Conservation (phyloP, 53 echinoderm and acorn worm species). For the Luidia sarsii region DNA sequence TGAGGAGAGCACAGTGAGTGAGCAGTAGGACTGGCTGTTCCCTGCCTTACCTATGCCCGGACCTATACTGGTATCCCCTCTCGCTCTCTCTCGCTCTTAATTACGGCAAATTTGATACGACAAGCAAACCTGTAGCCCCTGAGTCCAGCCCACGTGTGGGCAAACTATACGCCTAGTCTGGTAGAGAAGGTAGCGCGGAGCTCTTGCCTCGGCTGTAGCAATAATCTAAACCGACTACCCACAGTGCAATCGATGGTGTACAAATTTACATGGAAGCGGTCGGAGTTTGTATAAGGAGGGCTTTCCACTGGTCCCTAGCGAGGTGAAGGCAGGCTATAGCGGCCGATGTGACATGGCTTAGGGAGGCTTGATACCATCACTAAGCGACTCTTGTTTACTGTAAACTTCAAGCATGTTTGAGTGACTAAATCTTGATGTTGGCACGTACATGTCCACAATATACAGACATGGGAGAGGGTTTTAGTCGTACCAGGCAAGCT, state of each 20-base stretch:
- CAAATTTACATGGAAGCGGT: conserved; percentile 24
- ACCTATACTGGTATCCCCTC: background rate
- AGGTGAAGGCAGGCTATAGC: background rate
- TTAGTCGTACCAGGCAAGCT: too few species aligned
- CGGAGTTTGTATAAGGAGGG: conserved; percentile 32
- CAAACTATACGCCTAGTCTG: too few species aligned
- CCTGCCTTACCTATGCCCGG: background rate
- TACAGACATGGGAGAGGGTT: background rate
- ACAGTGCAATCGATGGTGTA: conserved; percentile 40
- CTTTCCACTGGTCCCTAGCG: too few species aligned
- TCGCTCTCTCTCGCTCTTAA: conserved; percentile 55
- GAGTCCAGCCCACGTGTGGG: too few species aligned
- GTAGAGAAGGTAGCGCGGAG: too few species aligned
- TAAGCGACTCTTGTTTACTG: conserved; percentile 35
- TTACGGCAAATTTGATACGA: conserved; percentile 69
- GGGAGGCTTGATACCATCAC: background rate
- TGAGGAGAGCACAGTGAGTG: conserved; percentile 3
- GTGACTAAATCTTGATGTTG: conserved; percentile 42
- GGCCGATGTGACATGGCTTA: conserved; percentile 2
- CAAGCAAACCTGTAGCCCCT: conserved; percentile 52
- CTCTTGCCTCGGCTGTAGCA: background rate
- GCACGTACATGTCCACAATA: conserved; percentile 29
- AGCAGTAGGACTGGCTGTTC: background rate
- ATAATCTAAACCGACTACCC: conserved; percentile 24
- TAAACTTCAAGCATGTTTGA: conserved; percentile 28